phyloP scores from a whole-genome alignment of 1,140 invertebrate genomes.

The Drosophila ohnishii region DNA sequence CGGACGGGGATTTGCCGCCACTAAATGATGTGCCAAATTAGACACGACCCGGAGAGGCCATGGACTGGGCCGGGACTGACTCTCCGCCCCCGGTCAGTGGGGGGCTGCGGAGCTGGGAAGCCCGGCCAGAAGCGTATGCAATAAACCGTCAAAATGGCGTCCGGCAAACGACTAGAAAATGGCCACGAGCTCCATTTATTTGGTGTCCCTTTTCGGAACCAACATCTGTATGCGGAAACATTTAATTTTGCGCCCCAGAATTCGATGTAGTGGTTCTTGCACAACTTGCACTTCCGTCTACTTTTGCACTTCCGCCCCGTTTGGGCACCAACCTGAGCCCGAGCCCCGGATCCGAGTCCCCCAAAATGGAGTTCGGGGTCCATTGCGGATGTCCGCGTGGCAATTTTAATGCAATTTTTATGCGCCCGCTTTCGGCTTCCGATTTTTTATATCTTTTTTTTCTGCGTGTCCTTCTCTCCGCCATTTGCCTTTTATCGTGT shows the following conservation, averaged over 20 bases:
- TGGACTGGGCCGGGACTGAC: background rate
- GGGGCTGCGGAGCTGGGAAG: background rate
- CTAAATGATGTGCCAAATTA: constrained; percentile 78
- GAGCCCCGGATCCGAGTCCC: background rate
- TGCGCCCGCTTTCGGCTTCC: constrained; percentile 72
- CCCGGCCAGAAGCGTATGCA: constrained; percentile 59
- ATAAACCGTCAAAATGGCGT: constrained; percentile 74
- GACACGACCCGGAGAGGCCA: constrained; percentile 20
- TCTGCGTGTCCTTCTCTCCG: constrained; percentile 8
- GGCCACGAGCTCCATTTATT: constrained; percentile 35
- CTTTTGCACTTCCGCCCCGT: constrained; percentile 71
- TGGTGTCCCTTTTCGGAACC: constrained; percentile 1
- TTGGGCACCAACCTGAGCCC: constrained; percentile 30
- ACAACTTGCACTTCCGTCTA: constrained; percentile 76
- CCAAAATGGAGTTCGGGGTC: constrained; percentile 39
- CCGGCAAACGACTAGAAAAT: constrained; percentile 70
- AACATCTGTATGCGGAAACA: constrained; percentile 51
- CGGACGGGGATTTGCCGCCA: constrained; percentile 47
- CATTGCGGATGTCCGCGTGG: constrained; percentile 73
- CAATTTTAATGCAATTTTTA: constrained; percentile 81
- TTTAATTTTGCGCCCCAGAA: constrained; percentile 66
- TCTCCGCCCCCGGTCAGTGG: background rate
- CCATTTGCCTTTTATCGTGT: constrained; percentile 48
- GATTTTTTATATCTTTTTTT: constrained; percentile 57
- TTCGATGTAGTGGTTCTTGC: constrained; percentile 58